A percentile compares a stretch with the other conserved stretches of the same genome.
These are phyloP conservation scores for Stegodyphus mimosarum DNA, from an alignment of 1,140 invertebrate species.

Conservation along the genomic window DNA sequence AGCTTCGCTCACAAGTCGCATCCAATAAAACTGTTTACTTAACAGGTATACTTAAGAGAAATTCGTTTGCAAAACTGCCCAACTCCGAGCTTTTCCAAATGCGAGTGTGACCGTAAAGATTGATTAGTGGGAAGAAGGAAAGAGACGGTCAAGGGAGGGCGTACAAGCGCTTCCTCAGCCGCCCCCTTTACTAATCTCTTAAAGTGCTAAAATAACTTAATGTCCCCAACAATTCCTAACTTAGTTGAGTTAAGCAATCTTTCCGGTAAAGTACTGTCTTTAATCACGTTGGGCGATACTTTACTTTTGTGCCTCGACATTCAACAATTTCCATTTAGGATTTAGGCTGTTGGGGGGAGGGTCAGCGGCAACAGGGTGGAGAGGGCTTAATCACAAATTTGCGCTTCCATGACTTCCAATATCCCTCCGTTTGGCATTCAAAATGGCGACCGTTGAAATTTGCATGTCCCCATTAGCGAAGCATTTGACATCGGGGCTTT, in stretches of 20 bases:
- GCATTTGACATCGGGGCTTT: conserved; percentile 45
- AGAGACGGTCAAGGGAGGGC: conserved; percentile 34
- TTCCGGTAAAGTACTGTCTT: conserved; percentile 46
- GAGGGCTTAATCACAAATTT: conserved; percentile 52
- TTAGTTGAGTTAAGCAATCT: conserved; percentile 56
- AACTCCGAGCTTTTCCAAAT: conserved; percentile 17
- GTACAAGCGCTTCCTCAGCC: neutral
- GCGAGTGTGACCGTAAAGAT: conserved; percentile 43
- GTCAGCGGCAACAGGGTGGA: neutral
- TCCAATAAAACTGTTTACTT: conserved; percentile 44
- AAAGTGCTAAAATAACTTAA: conserved; percentile 57
- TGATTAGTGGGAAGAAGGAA: conserved; percentile 33
- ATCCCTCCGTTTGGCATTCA: conserved; percentile 50
- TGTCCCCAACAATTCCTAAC: conserved; percentile 47
- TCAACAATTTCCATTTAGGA: conserved; percentile 57
- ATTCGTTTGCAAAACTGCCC: conserved; percentile 53
- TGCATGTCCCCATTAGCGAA: conserved; percentile 49
- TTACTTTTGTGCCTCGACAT: conserved; percentile 49
- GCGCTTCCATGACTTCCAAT: conserved; percentile 53
- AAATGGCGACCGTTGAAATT: conserved; percentile 44
- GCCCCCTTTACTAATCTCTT: conserved; percentile 40
- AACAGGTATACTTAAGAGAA: conserved; percentile 37
- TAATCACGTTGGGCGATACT: conserved; percentile 52
- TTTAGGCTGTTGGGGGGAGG: neutral
- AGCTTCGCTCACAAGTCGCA: neutral